Percentiles rank a stretch among this genome's conserved stretches.
phyloP scores from a whole-genome alignment of 2,888 invertebrate species.

The Drosophila sordidapex region DNA sequence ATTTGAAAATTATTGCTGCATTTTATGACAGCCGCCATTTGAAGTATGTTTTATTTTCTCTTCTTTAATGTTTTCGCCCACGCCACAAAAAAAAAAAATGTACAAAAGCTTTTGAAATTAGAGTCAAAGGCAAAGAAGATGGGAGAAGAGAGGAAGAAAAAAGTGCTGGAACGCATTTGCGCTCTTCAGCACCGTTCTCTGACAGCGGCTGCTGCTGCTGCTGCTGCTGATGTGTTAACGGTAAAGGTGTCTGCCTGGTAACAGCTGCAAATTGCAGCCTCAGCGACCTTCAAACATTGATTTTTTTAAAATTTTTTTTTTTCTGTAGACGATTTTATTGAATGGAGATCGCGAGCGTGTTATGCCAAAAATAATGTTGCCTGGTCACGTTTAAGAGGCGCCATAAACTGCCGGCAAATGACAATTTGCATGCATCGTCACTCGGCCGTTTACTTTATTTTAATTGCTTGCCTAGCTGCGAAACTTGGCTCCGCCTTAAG shows the following conservation, averaged over 20 bases:
- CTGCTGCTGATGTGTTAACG: slow-evolving; percentile 48
- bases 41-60: slow-evolving; percentile 27
- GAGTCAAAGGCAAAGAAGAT: slow-evolving; percentile 13
- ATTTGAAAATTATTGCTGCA: slow-evolving; percentile 61
- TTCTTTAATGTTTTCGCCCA: slow-evolving; percentile 42
- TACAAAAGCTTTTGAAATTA: slow-evolving; percentile 12
- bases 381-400: slow-evolving; percentile 75
- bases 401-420: slow-evolving; percentile 72
- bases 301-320: slow-evolving; percentile 21
- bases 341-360: slow-evolving; percentile 29
- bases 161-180: slow-evolving; percentile 17
- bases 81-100: slow-evolving; percentile 8
- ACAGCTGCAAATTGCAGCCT: slow-evolving; percentile 32
- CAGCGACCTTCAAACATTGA: slow-evolving; percentile 71
- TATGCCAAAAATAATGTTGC: slow-evolving; percentile 23
- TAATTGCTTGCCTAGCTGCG: slow-evolving; percentile 59
- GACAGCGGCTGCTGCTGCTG: background rate
- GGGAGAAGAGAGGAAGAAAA: slow-evolving; percentile 18
- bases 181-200: background rate
- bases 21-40: slow-evolving; percentile 52
- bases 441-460: slow-evolving; percentile 63
- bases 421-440: slow-evolving; percentile 70
- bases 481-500: slow-evolving; percentile 43
- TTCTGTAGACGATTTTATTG: slow-evolving; percentile 27
- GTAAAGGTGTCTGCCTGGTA: slow-evolving; percentile 39